These are phyloP conservation scores for Iphiclides podalirius DNA, from an alignment of 2,888 invertebrate genomes.

Conservation along the genomic window DNA sequence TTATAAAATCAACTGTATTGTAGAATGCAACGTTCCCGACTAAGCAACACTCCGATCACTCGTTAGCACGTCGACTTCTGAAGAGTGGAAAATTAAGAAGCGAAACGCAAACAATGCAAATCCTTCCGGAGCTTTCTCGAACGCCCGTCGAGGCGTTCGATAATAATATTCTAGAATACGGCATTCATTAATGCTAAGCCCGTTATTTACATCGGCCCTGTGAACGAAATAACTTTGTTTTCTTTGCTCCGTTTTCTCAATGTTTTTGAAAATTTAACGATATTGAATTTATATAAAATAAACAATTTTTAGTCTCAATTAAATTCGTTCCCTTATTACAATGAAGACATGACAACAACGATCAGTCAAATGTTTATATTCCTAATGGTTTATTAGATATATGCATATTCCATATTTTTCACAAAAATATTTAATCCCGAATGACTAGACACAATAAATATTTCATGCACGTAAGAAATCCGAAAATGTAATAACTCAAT, in stretches of 20 bases:
- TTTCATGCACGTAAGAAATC: no score
- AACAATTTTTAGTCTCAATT: no score
- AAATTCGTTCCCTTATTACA: no score
- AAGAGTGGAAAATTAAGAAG: slow-evolving; percentile 35
- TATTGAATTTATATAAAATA: no score
- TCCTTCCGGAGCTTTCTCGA: slow-evolving; percentile 23
- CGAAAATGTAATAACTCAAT: no score
- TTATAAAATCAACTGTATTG: slow-evolving; percentile 15
- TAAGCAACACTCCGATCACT: slow-evolving; percentile 27
- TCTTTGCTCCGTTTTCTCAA: slow-evolving; percentile 15
- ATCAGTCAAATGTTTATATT: no score
- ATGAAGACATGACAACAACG: no score
- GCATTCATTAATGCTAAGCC: slow-evolving; percentile 13
- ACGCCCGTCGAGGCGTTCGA: slow-evolving; percentile 13
- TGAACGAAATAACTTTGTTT: not conserved
- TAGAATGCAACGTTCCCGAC: not conserved
- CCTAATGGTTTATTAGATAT: no score
- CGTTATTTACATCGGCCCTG: not conserved
- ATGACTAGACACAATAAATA: no score
- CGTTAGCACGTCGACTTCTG: slow-evolving; percentile 29
- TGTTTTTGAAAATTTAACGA: slow-evolving; percentile 13
- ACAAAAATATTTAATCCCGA: no score
- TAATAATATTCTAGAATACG: slow-evolving; percentile 24
- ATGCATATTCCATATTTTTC: no score
- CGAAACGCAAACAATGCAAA: slow-evolving; percentile 37